Percentiles rank a stretch among this genome's conserved stretches.
These are phyloP conservation scores for Phataginus tricuspis DNA, from an alignment of 2,797 vertebrate species.

Conservation along the genomic window DNA sequence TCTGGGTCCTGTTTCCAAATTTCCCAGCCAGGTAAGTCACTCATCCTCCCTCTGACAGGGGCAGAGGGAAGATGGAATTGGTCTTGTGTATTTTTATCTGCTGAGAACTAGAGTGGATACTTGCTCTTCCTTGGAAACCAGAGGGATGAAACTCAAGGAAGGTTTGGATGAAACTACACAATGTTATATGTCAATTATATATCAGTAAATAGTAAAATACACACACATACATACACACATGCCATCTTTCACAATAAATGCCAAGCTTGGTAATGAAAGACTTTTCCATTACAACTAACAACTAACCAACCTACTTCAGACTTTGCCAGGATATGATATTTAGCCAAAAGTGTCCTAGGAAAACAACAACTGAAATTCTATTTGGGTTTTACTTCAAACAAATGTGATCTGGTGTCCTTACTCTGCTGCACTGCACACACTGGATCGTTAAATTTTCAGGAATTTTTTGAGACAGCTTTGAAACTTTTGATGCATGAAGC, in stretches of 20 bases:
- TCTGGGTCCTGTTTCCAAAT: accelerated
- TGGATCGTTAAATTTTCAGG: neutral
- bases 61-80: neutral
- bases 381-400: neutral
- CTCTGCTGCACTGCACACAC: neutral
- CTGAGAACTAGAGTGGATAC: neutral
- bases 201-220: conserved; percentile 3
- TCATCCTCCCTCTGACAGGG: neutral
- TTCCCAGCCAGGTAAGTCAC: neutral
- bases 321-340: neutral
- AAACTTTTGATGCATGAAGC: neutral
- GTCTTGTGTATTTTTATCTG: neutral
- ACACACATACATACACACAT: neutral
- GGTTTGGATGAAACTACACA: too few species aligned
- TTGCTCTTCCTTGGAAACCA: neutral
- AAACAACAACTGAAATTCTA: neutral
- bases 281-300: neutral
- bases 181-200: neutral
- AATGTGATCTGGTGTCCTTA: neutral
- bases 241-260: neutral
- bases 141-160: neutral
- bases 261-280: neutral
- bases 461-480: neutral
- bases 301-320: neutral
- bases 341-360: conserved; percentile 5